Evolutionary conservation across 1,140 invertebrate species (phyloP).

Genomic region (Myzus persicae): DNA sequence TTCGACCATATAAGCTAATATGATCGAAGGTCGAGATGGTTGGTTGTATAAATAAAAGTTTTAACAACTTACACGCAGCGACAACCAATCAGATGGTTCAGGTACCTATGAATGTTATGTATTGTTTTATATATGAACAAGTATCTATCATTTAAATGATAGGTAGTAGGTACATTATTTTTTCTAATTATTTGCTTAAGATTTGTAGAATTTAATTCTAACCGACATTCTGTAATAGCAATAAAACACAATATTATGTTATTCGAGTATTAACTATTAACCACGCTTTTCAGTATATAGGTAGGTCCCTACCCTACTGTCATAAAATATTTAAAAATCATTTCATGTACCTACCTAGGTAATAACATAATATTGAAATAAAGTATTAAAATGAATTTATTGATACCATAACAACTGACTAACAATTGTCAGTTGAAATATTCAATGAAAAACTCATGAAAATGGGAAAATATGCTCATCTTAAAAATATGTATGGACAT

Average conservation of each 20-base stretch:
- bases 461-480: neutral
- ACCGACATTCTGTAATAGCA: neutral
- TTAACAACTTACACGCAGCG: no score
- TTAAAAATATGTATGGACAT: no score
- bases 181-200: neutral
- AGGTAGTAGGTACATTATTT: neutral
- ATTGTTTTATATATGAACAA: no score
- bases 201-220: neutral
- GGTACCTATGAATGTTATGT: no score
- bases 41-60: no score
- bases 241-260: neutral
- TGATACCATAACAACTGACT: neutral
- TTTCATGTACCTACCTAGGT: neutral
- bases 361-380: neutral
- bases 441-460: neutral
- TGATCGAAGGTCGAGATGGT: no score
- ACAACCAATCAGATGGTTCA: no score
- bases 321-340: neutral
- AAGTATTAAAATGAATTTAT: neutral
- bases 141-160: neutral
- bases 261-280: neutral
- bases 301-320: no score
- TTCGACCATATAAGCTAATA: no score
- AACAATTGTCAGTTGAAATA: neutral
- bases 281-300: neutral